These are phyloP conservation scores for Heliangelus exortis DNA, from an alignment of 2,797 vertebrate genomes.

Conservation along the genomic window DNA sequence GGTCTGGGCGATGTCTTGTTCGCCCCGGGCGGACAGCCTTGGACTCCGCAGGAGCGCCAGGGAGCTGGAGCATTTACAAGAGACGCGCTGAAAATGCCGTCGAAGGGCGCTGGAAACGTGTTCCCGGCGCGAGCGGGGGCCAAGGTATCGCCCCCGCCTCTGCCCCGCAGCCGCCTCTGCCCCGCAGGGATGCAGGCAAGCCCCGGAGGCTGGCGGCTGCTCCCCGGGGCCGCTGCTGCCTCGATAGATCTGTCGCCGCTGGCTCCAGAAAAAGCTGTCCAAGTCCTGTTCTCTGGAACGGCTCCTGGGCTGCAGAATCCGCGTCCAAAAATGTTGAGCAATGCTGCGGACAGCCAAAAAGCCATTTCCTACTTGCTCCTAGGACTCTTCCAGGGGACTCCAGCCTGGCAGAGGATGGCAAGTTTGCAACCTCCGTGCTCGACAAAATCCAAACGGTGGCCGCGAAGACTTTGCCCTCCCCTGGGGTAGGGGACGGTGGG, in stretches of 20 bases:
- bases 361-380: constrained; percentile 28
- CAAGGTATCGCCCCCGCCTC: not conserved
- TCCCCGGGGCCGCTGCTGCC: not conserved
- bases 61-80: not conserved
- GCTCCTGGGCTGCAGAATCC: constrained; percentile 28
- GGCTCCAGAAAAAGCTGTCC: constrained; percentile 51
- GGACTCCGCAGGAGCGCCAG: not conserved
- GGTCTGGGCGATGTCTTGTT: not conserved
- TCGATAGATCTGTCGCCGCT: not conserved
- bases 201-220: not conserved
- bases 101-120: not conserved
- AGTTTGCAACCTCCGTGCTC: not conserved
- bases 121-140: not conserved
- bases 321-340: constrained; percentile 69
- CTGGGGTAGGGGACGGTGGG: not conserved
- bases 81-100: not conserved
- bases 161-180: not conserved
- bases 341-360: constrained; percentile 19
- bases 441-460: constrained; percentile 37
- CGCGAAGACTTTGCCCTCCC: not conserved
- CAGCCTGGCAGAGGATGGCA: constrained; percentile 39
- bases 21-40: not conserved
- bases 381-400: constrained; percentile 42
- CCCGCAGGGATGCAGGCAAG: not conserved
- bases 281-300: constrained; percentile 61